Base-by-base conservation (phyloP, 1,140 invertebrate species). In the Ceratosolen solmsi region DNA sequence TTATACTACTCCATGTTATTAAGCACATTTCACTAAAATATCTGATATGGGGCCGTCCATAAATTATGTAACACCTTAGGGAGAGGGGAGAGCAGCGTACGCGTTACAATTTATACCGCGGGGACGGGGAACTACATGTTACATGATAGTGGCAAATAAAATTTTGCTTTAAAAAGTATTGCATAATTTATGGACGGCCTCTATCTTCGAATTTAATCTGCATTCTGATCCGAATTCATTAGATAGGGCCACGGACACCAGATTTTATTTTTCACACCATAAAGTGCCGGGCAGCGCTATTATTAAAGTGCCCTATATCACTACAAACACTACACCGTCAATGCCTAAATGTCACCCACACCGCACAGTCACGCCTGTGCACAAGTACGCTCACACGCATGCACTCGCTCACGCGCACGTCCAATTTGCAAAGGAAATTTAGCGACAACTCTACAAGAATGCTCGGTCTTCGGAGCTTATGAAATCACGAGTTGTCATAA, bases 41-140 rank as follows among this genome's bases (percentile, higher is more conserved):
- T 68, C 63, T 38, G 63, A 68, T 68, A 68, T 38, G 63, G 63
- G 36, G 20, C 11, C 63, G 33, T 22, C 63, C 36, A 38, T 68
- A 68, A 68, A 68, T 68, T 68, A 68, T n/a, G 63, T 68, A 68
- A 68, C 63, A 68, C 63, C 63, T 68, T 68, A 68, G 63, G 63
- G 63, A 38, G 63, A n/a, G 63, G 63, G 33, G 60, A 63, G 27
- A 36, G 30, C 27, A 58, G 1, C 17, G 33, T 22, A 68, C 38
- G 63, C 63, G 63, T 68, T 68, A 68, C 63, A 68, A 68, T 68
- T 68, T 68, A 68, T 68, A 68, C 60, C 1, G 33, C 3, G 33
- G 63, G 33, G 63, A 38, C 33, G 27, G 33, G 36, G 20, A 38
- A n/a, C 33, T 68, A 68, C 33, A 68, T 9, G 63, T 68, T 68